phyloP scores from a whole-genome alignment of 2,888 invertebrate genomes.

The Drepana falcataria region DNA sequence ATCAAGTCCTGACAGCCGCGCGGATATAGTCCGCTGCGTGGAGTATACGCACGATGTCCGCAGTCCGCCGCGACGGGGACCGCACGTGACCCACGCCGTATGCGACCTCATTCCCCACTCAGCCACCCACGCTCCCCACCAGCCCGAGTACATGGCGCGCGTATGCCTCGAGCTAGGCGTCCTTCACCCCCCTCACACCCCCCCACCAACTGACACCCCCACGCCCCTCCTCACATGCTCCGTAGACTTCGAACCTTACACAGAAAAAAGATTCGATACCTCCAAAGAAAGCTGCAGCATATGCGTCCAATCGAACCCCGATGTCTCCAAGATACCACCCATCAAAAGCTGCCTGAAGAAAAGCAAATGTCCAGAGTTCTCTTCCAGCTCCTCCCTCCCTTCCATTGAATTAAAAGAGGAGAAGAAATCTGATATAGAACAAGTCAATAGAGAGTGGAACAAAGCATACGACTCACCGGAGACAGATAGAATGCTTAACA shows the following conservation, averaged over 20 bases:
- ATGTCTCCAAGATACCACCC: conserved; percentile 58
- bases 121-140: conserved; percentile 19
- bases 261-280: conserved; percentile 46
- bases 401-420: conserved; percentile 50
- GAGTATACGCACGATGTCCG: conserved; percentile 55
- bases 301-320: conserved; percentile 62
- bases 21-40: conserved; percentile 71
- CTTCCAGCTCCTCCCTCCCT: conserved; percentile 57
- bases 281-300: conserved; percentile 59
- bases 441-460: conserved; percentile 60
- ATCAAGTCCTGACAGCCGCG: conserved; percentile 59
- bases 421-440: conserved; percentile 55
- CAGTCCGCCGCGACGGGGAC: conserved; percentile 39
- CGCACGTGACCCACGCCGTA: conserved; percentile 42
- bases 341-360: conserved; percentile 72
- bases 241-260: conserved; percentile 56
- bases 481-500: conserved; percentile 84
- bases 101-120: conserved; percentile 61
- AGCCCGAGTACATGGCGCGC: conserved; percentile 57
- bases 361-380: conserved; percentile 38
- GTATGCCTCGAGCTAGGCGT: conserved; percentile 79
- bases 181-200: conserved; percentile 37
- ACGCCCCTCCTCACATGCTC: conserved; percentile 50
- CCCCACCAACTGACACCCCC: conserved; percentile 33
- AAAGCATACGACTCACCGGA: conserved; percentile 58